Base-by-base conservation (phyloP, 2,797 vertebrate genomes). In the Spinus pinus region DNA sequence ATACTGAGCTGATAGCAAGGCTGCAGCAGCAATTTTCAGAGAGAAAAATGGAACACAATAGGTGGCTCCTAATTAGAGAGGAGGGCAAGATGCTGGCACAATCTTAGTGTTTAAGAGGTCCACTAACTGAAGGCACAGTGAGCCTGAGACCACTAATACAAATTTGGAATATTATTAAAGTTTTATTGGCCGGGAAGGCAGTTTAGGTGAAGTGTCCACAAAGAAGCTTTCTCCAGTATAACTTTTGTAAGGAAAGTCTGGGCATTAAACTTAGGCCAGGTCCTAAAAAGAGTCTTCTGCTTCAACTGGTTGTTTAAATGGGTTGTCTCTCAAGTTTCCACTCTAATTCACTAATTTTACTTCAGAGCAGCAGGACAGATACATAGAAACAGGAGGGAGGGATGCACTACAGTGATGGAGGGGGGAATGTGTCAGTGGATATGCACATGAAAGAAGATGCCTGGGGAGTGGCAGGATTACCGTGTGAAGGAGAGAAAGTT, bases 51-150 rank as follows among this genome's bases (percentile, higher is more conserved):
- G 81, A 88, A 70, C 65, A 42, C 62, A 54, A 79, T 83, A 92
- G 95, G 91, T 66, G 75, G 88, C 95, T 78, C n/a, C 23, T 70
- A 33, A 57, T 95, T 92, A 92, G 56, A 35, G 72, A 91, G 72
- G 58, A 95, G 81, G 79, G 66, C 66, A 71, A 46, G 60, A 31
- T 28, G 60, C 80, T 46, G 87, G 79, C 90, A 92, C 33, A 69
- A 0, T 24, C 51, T 60, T 30, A 42, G 62, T 2, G 0, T 74
- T 91, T 60, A 53, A 67, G 66, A 67, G 51, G 33, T 35, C 64
- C n/a, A 4, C 70, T 42, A 22, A 18, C 66, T 71, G 62, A 70
- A 79, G 65, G 25, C 33, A 13, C 2, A 10, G 71, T 4, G 42
- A 92, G 58, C 46, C 61, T 41, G 61, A 88, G 81, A 62, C n/a